Evolutionary conservation across 1,140 invertebrate species (phyloP).

Genomic region (Drosophila erecta): DNA sequence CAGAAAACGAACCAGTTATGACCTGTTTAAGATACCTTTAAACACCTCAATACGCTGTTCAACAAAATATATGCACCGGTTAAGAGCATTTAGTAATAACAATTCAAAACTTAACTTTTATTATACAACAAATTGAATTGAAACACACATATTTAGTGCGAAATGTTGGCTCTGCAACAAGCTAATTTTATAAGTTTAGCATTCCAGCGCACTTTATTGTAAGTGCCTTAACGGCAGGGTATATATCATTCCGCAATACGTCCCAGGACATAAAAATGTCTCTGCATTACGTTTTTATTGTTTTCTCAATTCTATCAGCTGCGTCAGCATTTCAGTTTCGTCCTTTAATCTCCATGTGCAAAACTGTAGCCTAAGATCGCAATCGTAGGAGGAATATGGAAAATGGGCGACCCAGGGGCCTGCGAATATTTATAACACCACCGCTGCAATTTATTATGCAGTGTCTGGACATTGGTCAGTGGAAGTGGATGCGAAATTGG

Average conservation of each 20-base stretch:
- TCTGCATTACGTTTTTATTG: constrained; percentile 33
- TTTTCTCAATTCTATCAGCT: constrained; percentile 52
- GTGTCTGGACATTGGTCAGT: constrained; percentile 50
- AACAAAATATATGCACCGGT: no score
- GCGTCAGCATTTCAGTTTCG: constrained; percentile 65
- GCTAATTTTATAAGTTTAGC: no score
- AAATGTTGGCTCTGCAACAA: no score
- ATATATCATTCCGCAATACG: constrained; percentile 17
- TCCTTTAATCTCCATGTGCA: constrained; percentile 64
- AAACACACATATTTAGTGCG: background rate
- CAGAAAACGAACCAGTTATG: no score
- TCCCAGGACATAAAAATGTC: constrained; percentile 18
- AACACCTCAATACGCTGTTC: no score
- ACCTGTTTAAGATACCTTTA: no score
- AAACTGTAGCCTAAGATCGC: constrained; percentile 74
- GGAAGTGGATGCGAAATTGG: background rate
- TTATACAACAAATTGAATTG: background rate
- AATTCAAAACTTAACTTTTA: no score
- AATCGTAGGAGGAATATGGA: constrained; percentile 41
- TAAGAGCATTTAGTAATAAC: no score
- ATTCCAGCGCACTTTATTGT: background rate
- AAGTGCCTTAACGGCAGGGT: background rate
- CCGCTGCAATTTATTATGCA: constrained; percentile 80
- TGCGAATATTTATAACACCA: constrained; percentile 77
- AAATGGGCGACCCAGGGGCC: background rate